A percentile compares a stretch with the other conserved stretches of the same genome.
Conservation (phyloP, 2,888 invertebrate genomes). For the Mesopsocus fuscifrons region DNA sequence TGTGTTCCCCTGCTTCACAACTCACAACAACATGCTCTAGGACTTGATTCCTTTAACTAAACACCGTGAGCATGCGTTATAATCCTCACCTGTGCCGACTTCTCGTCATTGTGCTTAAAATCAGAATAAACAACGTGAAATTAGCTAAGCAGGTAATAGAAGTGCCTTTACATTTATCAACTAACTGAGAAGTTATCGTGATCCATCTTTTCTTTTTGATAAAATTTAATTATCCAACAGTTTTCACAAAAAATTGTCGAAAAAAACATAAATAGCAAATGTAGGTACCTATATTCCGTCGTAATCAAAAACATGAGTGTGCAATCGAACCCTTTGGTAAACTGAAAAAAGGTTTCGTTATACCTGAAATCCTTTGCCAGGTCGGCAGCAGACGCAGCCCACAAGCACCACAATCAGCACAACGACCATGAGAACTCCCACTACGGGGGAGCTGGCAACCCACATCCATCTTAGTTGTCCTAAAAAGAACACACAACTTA, state of each 20-base stretch:
- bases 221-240: no score
- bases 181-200: no score
- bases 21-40: no score
- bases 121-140: no score
- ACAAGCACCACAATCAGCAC: conserved; percentile 19
- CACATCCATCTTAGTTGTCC: neutral
- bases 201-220: no score
- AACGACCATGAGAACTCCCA: conserved; percentile 15
- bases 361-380: conserved; percentile 29
- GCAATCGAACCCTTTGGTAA: neutral
- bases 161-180: no score
- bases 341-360: conserved; percentile 13
- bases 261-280: conserved; percentile 4
- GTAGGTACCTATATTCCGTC: no score
- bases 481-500: conserved; percentile 17
- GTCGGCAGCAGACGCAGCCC: conserved; percentile 28
- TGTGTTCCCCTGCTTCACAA: no score
- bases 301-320: no score
- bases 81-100: neutral
- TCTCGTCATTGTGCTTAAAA: neutral
- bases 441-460: conserved; percentile 9
- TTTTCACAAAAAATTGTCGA: conserved; percentile 3
- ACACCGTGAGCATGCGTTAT: no score
- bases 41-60: no score
- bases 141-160: no score